These are phyloP conservation scores for Sebastiscus albofasciatus DNA, from an alignment of 2,797 vertebrate species.

Conservation along the genomic window DNA sequence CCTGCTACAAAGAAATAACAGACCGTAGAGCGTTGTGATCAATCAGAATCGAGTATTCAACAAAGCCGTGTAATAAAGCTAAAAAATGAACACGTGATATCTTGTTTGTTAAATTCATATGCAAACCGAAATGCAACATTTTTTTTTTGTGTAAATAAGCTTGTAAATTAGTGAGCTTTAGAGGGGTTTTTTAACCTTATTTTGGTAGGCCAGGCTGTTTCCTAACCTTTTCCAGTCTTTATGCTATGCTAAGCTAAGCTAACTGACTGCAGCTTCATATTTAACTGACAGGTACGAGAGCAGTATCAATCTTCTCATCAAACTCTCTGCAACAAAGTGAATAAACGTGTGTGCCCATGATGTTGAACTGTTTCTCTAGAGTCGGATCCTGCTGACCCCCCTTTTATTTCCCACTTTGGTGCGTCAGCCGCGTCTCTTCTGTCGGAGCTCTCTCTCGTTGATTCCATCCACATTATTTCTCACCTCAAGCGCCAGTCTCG, in stretches of 20 bases:
- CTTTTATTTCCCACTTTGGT: background rate
- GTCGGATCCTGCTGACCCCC: background rate
- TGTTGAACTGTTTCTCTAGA: background rate
- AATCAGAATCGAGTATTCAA: too few relatives aligned
- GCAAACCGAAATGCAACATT: background rate
- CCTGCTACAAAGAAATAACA: too few relatives aligned
- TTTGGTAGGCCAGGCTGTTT: background rate
- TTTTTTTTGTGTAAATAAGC: background rate
- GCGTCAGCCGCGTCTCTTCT: conserved; percentile 32
- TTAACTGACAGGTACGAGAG: background rate
- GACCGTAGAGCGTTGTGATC: too few relatives aligned
- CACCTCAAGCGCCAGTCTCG: conserved; percentile 52
- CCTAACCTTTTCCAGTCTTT: background rate
- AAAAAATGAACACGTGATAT: background rate
- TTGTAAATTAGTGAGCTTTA: background rate
- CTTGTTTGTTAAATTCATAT: background rate
- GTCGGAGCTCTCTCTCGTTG: conserved; percentile 40
- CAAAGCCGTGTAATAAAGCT: background rate
- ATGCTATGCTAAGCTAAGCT: background rate
- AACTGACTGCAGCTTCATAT: background rate
- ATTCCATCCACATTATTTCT: conserved; percentile 74
- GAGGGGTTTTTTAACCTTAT: background rate
- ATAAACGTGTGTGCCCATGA: background rate
- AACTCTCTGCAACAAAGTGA: background rate
- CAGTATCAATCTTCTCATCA: background rate